These are phyloP conservation scores for Silurus lanzhouensis DNA, from an alignment of 2,797 vertebrate species.

Conservation along the genomic window DNA sequence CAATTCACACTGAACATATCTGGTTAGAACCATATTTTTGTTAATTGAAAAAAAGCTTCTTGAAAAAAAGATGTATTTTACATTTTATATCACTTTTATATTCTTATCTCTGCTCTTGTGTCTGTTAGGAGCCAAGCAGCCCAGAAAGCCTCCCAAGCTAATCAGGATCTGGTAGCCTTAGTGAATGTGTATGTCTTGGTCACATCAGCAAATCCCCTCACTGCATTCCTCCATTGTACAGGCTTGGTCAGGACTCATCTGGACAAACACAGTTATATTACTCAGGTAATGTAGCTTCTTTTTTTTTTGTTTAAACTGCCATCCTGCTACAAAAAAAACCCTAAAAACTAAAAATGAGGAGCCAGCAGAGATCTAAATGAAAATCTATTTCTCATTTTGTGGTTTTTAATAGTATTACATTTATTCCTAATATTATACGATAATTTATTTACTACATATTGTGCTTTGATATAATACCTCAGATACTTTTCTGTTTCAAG, in stretches of 20 bases:
- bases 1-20: constrained; percentile 40
- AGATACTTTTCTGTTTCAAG: neutral
- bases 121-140: constrained; percentile 62
- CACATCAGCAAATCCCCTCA: constrained; percentile 84
- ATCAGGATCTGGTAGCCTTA: constrained; percentile 76
- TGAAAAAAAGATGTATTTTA: neutral
- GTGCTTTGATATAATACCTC: neutral
- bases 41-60: neutral
- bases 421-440: neutral
- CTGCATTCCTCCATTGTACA: constrained; percentile 85
- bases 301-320: neutral
- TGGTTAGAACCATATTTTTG: constrained; percentile 40
- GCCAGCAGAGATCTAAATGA: neutral
- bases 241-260: constrained; percentile 75
- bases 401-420: neutral
- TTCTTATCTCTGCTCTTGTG: constrained; percentile 10
- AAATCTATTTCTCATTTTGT: neutral
- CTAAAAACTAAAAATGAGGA: neutral
- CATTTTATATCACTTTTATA: neutral
- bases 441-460: neutral
- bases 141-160: constrained; percentile 56
- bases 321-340: neutral
- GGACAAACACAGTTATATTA: constrained; percentile 72
- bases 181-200: constrained; percentile 87
- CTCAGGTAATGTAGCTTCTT: constrained; percentile 74